Evolutionary conservation across 2,888 invertebrate genomes (phyloP).

Genomic region (Conops quadrifasciatus): DNA sequence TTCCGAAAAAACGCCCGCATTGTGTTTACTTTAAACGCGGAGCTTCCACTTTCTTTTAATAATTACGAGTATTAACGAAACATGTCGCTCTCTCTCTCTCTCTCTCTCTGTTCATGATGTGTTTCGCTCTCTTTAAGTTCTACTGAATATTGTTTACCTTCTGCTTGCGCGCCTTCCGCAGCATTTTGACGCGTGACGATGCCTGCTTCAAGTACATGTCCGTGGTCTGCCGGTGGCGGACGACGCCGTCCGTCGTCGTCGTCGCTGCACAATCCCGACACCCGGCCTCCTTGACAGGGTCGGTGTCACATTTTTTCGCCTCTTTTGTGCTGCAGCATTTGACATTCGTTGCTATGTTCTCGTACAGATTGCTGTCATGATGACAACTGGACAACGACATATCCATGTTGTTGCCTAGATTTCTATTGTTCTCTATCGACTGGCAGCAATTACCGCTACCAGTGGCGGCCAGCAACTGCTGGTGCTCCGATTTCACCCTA

Average conservation of each 20-base stretch:
- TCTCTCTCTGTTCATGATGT: too few species aligned
- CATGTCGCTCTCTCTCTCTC: too few species aligned
- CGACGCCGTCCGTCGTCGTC: slow-evolving; percentile 11
- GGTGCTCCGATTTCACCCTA: slow-evolving; percentile 50
- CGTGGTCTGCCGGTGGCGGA: slow-evolving; percentile 31
- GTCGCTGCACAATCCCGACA: slow-evolving; percentile 40
- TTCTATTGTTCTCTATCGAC: slow-evolving; percentile 33
- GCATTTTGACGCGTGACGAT: slow-evolving; percentile 62
- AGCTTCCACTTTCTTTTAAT: too few species aligned
- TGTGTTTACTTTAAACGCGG: too few species aligned
- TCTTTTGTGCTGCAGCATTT: slow-evolving; percentile 51
- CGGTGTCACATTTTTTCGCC: slow-evolving; percentile 31
- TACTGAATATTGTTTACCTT: too few species aligned
- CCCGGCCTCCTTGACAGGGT: slow-evolving; percentile 31
- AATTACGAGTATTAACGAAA: too few species aligned
- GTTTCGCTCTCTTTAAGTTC: too few species aligned
- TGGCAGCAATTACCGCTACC: slow-evolving; percentile 26
- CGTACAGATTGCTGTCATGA: slow-evolving; percentile 59
- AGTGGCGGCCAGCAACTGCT: slow-evolving; percentile 43
- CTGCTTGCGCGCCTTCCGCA: slow-evolving; percentile 64
- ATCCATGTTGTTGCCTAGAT: slow-evolving; percentile 27
- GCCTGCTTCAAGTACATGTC: slow-evolving; percentile 63
- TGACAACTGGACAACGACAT: slow-evolving; percentile 22
- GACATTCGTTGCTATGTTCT: slow-evolving; percentile 60
- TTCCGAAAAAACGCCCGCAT: too few species aligned